Percentiles rank a stretch among this genome's conserved stretches.
Conservation (phyloP, 1,140 invertebrate genomes). For the Oedothorax gibbosus region DNA sequence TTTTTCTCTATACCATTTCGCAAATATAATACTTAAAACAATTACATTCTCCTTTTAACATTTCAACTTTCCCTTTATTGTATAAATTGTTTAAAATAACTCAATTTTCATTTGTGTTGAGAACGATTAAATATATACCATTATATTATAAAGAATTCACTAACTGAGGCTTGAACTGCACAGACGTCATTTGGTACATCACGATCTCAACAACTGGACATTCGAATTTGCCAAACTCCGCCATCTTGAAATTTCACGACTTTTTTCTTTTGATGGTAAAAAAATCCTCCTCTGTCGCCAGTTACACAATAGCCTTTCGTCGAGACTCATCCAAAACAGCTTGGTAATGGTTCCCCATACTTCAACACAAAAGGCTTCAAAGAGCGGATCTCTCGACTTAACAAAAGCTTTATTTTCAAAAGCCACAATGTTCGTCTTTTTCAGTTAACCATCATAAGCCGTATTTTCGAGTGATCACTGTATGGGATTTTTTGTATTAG, state of each 20-base stretch:
- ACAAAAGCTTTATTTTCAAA: conserved; percentile 1
- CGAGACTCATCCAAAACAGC: conserved; percentile 14
- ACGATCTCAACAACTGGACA: no score
- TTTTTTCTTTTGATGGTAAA: conserved; percentile 23
- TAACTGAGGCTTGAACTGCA: no score
- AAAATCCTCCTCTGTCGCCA: conserved; percentile 4
- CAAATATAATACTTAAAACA: no score
- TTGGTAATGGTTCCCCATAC: conserved; percentile 33
- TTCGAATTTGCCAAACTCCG: no score
- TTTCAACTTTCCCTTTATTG: no score
- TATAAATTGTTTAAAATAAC: no score
- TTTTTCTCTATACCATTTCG: no score
- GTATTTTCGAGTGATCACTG: neutral
- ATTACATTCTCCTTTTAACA: no score
- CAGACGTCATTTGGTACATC: no score
- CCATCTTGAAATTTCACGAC: conserved; percentile 33
- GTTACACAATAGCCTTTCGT: conserved; percentile 16
- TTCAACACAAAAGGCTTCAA: neutral
- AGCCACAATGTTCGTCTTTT: neutral
- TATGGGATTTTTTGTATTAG: conserved; percentile 4
- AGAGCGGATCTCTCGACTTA: conserved; percentile 11
- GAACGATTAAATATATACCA: no score
- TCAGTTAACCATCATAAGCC: neutral
- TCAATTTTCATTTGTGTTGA: no score
- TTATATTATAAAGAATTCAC: no score